Evolutionary conservation across 2,113 vertebrate species (phyloP), one percentile per base, ranked within the genome.

Genomic region (Bufo bufo): DNA sequence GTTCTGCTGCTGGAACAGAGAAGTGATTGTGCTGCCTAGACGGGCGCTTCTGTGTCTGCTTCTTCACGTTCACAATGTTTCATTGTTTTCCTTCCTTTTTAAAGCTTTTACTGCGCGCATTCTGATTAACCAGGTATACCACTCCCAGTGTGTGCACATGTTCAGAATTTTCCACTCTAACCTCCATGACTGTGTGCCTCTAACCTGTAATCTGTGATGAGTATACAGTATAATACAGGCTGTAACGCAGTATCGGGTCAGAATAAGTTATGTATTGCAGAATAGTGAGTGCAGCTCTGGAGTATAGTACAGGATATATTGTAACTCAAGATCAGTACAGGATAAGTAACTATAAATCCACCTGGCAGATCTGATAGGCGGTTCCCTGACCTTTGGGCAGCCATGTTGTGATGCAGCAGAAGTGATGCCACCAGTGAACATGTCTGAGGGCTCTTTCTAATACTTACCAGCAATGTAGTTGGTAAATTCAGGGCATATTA

Each of bases 401-500:
- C 11, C 9, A 43, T 33, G 7, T 33, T 20, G 2, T n/a, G 33
- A 33, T 33, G 33, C 33, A 33, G 2, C 4, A 7, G 2, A 6
- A 6, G 61, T 4, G 2, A 3, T 16, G 3, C 7, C 59, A 7
- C 17, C 5, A 8, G 2, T 2, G 17, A n/a, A 2, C 7, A 1
- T 8, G n/a, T 65, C 2, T 61, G 16, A 19, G 14, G 6, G 16
- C 14, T 61, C 8, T 11, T 58, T 10, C 12, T 3, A 10, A 58
- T 12, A 13, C 56, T 58, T 52, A 52, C 5, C 5, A 9, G 5
- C 5, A 5, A 1, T 58, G 9, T 6, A 52, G 5, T 9, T 52
- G 52, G 9, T 9, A 52, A 6, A 52, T 52, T 52, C 9, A 61
- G 16, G 3, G 19, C 1, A 7, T 20, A 65, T 3, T n/a, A 33